phyloP scores from a whole-genome alignment of 1,140 invertebrate genomes.

The Lordiphosa collinella region DNA sequence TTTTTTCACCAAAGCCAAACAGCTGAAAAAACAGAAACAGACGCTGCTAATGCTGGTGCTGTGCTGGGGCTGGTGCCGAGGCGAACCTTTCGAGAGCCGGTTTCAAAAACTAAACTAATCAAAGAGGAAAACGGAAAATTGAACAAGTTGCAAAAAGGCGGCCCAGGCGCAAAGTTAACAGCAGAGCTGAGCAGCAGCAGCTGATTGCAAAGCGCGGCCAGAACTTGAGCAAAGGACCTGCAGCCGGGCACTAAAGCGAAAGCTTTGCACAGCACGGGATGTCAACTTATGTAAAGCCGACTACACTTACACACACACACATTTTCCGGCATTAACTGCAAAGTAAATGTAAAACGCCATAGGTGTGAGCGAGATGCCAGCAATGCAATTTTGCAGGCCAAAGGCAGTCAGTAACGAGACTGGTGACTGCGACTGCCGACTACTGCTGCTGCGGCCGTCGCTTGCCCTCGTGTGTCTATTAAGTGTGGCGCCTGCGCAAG shows the following conservation, averaged over 20 bases:
- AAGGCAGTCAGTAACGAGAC: conserved; percentile 53
- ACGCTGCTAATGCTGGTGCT: conserved; percentile 20
- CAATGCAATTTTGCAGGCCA: conserved; percentile 67
- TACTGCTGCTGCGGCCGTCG: not conserved
- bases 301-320: conserved; percentile 15
- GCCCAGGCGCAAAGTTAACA: conserved; percentile 2
- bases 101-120: conserved; percentile 34
- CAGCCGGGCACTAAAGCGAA: conserved; percentile 64
- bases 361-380: conserved; percentile 57
- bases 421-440: conserved; percentile 20
- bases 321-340: conserved; percentile 62
- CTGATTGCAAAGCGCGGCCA: conserved; percentile 50
- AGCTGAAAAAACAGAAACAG: conserved; percentile 68
- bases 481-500: conserved; percentile 42
- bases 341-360: conserved; percentile 31
- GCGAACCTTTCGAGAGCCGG: conserved; percentile 66
- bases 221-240: conserved; percentile 72
- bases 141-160: conserved; percentile 53
- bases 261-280: conserved; percentile 36
- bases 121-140: conserved; percentile 12
- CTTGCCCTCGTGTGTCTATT: conserved; percentile 10
- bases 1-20: conserved; percentile 51
- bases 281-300: conserved; percentile 71
- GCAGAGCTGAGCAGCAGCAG: conserved; percentile 41
- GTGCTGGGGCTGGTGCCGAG: not conserved